Conservation (phyloP, 1,140 invertebrate species). For the Samia ricini region DNA sequence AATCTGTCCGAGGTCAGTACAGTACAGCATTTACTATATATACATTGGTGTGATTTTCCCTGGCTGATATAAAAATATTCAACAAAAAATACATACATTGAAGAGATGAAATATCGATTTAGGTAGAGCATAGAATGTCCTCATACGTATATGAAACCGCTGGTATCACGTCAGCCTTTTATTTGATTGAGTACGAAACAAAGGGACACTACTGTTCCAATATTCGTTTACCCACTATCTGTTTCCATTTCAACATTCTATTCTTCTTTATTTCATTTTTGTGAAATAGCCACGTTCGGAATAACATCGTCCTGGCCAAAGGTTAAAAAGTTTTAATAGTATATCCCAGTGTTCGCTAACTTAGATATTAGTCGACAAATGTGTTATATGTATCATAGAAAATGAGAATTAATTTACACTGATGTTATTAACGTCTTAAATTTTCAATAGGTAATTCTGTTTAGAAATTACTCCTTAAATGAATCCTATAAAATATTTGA, state of each 20-base stretch:
- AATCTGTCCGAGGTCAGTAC: no score
- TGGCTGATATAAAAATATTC: neutral
- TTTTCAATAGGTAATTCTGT: no score
- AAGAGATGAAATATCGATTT: neutral
- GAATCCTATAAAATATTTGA: no score
- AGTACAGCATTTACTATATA: no score
- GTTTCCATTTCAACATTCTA: conserved; percentile 41
- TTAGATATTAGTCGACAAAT: no score
- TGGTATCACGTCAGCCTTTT: neutral
- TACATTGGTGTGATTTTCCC: neutral
- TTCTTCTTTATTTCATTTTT: neutral
- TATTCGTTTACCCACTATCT: conserved; percentile 45
- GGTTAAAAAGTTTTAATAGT: no score
- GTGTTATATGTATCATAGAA: no score
- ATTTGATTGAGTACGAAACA: conserved; percentile 1
- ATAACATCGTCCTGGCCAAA: no score
- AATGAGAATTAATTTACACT: no score
- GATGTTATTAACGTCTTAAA: no score
- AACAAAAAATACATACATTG: neutral
- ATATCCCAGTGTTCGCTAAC: no score
- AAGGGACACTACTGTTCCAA: conserved; percentile 26
- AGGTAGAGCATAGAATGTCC: neutral
- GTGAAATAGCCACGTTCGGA: neutral
- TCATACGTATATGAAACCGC: neutral
- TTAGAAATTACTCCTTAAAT: no score